Evolutionary conservation across 2,797 vertebrate genomes (phyloP).

Genomic region (Amphiprion clarkii): DNA sequence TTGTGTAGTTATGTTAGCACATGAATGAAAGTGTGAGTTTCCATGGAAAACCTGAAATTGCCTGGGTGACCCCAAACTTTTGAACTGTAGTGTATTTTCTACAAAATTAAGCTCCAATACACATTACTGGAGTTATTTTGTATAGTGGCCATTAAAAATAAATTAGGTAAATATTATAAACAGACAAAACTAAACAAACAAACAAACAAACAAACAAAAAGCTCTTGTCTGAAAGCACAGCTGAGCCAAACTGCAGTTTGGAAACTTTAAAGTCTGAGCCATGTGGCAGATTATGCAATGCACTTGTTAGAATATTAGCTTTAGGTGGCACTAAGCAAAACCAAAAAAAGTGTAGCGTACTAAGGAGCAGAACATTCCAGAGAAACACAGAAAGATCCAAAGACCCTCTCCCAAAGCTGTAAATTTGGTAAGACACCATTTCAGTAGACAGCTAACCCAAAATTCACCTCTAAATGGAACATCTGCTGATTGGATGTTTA

Average conservation of each 20-base stretch:
- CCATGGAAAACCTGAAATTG: too few species aligned
- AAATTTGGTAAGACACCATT: too few species aligned
- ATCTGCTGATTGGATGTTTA: too few species aligned
- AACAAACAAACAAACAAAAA: not conserved
- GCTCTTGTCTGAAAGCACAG: not conserved
- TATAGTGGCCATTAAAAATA: not conserved
- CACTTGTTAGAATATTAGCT: constrained; percentile 11
- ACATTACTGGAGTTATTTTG: not conserved
- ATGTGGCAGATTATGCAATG: constrained; percentile 45
- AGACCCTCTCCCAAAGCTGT: too few species aligned
- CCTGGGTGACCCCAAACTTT: too few species aligned
- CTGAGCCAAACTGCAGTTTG: constrained; percentile 32
- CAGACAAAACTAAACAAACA: not conserved
- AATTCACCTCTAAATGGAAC: too few species aligned
- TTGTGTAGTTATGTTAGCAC: too few species aligned
- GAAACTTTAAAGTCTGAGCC: constrained; percentile 34
- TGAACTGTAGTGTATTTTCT: not conserved
- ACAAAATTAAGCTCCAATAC: not conserved
- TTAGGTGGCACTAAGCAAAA: constrained; percentile 7
- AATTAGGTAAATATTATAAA: too few species aligned
- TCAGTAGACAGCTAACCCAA: too few species aligned
- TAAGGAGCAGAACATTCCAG: too few species aligned
- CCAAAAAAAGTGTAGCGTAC: not conserved
- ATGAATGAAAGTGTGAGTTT: too few species aligned
- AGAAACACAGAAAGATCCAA: too few species aligned